Evolutionary conservation across 2,888 invertebrate genomes (phyloP).

Genomic region (Hymenopus coronatus): DNA sequence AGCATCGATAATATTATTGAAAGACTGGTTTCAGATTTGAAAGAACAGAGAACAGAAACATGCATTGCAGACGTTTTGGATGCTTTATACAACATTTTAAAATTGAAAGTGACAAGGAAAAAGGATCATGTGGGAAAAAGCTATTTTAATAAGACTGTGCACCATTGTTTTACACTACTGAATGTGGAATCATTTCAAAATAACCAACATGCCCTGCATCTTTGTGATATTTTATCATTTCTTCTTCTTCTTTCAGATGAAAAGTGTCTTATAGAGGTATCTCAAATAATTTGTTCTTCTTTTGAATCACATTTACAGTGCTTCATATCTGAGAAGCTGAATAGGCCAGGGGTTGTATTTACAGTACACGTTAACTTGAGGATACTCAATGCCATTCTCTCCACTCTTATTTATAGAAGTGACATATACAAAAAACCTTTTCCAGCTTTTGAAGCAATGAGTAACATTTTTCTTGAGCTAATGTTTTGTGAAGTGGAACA

Average conservation of each 20-base stretch:
- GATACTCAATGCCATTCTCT: conserved; percentile 20
- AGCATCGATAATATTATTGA: background rate
- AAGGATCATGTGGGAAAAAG: background rate
- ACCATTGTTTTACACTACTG: background rate
- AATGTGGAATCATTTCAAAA: background rate
- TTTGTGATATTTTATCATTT: background rate
- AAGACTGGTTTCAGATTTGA: background rate
- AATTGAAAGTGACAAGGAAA: background rate
- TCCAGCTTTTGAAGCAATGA: background rate
- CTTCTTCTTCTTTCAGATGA: background rate
- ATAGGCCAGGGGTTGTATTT: background rate
- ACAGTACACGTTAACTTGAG: conserved; percentile 14
- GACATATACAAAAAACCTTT: background rate
- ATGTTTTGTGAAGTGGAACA: background rate
- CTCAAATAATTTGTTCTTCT: background rate
- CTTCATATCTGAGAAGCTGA: background rate
- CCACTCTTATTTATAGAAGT: background rate
- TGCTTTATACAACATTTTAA: background rate
- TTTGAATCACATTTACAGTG: background rate
- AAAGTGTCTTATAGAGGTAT: background rate
- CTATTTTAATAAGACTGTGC: background rate
- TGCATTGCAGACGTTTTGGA: background rate
- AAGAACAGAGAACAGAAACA: background rate
- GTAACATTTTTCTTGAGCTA: background rate
- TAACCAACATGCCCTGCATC: background rate